These are phyloP conservation scores for Coregonus sp. DNA, from an alignment of 2,797 vertebrate genomes.

Conservation along the genomic window DNA sequence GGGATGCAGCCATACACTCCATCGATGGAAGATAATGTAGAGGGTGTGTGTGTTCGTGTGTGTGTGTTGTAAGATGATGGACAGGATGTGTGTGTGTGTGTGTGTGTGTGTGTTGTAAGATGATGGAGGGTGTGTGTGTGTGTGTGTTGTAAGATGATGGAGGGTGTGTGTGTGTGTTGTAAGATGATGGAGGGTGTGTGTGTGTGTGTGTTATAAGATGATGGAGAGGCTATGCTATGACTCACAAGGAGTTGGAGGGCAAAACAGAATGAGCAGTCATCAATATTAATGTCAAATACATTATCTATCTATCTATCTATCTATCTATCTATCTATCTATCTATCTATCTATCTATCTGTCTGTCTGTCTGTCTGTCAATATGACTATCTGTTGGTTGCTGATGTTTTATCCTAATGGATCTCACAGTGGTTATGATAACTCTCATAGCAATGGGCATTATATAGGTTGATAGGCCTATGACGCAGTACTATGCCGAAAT, in stretches of 20 bases:
- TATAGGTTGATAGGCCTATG: too few relatives aligned
- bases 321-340: neutral
- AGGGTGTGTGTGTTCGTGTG: neutral
- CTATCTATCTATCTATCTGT: too few relatives aligned
- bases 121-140: too few relatives aligned
- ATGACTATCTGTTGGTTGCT: too few relatives aligned
- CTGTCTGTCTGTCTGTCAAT: neutral
- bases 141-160: too few relatives aligned
- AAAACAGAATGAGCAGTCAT: slow-evolving; percentile 6
- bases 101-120: too few relatives aligned
- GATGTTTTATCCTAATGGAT: too few relatives aligned
- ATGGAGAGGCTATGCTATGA: slow-evolving; percentile 14
- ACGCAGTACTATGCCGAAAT: too few relatives aligned
- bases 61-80: too few relatives aligned
- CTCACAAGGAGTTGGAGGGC: slow-evolving; percentile 19
- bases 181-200: neutral
- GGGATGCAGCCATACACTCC: neutral
- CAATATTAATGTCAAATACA: neutral
- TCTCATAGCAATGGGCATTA: too few relatives aligned
- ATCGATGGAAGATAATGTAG: slow-evolving; percentile 26
- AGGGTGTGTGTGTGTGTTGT: neutral
- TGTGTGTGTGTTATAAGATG: neutral
- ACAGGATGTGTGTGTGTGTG: too few relatives aligned
- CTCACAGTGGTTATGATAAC: too few relatives aligned
- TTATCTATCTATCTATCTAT: neutral